Conservation (phyloP, 1,140 invertebrate species). For the Araneus ventricosus region DNA sequence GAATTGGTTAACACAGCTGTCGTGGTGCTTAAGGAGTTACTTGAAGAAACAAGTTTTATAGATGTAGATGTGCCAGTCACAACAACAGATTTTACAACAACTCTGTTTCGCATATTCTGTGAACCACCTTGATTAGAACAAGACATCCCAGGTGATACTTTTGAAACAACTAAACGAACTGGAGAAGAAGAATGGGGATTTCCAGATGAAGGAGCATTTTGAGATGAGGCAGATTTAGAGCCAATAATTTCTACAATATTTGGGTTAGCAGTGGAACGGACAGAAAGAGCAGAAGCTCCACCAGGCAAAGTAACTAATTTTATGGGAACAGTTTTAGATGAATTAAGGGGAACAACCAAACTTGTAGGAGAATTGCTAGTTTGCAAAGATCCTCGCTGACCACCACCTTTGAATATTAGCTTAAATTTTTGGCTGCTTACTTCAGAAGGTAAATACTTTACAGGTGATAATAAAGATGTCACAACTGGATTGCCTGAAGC, state of each 20-base stretch:
- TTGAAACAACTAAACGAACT: constrained; percentile 75
- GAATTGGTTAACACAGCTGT: constrained; percentile 52
- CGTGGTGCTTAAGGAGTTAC: constrained; percentile 50
- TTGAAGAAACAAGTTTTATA: constrained; percentile 70
- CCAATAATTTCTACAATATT: constrained; percentile 74
- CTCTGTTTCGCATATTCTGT: constrained; percentile 63
- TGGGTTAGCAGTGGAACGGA: constrained; percentile 69
- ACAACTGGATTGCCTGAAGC: constrained; percentile 64
- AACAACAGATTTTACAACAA: constrained; percentile 76
- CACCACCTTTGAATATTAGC: constrained; percentile 73
- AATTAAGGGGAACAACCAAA: constrained; percentile 72
- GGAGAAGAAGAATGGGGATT: constrained; percentile 71
- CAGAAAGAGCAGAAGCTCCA: constrained; percentile 56
- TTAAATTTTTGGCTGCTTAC: constrained; percentile 69
- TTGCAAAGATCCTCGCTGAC: constrained; percentile 36
- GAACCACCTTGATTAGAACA: constrained; percentile 58
- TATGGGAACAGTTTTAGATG: constrained; percentile 79
- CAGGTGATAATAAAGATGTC: constrained; percentile 66
- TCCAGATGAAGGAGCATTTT: constrained; percentile 57
- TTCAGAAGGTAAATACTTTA: constrained; percentile 67
- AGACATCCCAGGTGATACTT: constrained; percentile 63
- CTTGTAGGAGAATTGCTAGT: constrained; percentile 66
- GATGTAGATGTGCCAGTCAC: constrained; percentile 73
- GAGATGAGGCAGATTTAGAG: constrained; percentile 52
- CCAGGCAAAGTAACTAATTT: constrained; percentile 79